Base-by-base conservation (phyloP, 1,140 invertebrate species). In the Octopus sinensis region DNA sequence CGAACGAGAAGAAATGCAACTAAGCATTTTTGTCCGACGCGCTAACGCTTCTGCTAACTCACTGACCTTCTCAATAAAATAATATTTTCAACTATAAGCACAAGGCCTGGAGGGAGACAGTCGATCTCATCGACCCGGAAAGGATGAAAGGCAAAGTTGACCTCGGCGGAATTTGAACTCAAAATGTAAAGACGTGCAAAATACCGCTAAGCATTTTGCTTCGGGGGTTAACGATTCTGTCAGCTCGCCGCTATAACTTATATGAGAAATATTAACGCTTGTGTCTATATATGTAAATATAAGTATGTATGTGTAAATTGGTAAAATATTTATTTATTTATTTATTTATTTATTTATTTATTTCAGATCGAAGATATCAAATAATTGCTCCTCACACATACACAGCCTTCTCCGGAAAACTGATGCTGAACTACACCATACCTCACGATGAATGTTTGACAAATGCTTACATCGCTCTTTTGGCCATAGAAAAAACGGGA, bases 391-490 rank as follows among this genome's bases (percentile, higher is more conserved):
- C 86, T 4, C 13, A 73, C 12, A 68, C 81, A 7, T 86, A 86
- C 82, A 71, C 81, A 6, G 84, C 83, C 4, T 86, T 86, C 71
- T 82, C 82, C 53, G 84, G 84, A 51, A 84, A 85, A 78, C 82
- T 86, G 5, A 76, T 79, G 6, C 71, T 86, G 9, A 84, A 80
- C 10, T 88, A 85, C 80, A 81, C 80, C 1, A 82, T 84, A 13
- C 86, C 86, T 6, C 78, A 54, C 9, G 82, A 85, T 81, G 83
- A 86, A 12, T 84, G 84, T 4, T 52, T 86, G 17, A 85, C 86
- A 13, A 84, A 87, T 78, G 84, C 85, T n/a, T 86, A 86, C 78
- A 80, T 88, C n/a, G 80, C 81, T 12, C 82, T 88, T 53, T 23
- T 77, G 1, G 77, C 80, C 7, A 7, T 68, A 51, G 12, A 53